Evolutionary conservation across 2,113 vertebrate genomes (phyloP).

Genomic region (Taxidea taxus): DNA sequence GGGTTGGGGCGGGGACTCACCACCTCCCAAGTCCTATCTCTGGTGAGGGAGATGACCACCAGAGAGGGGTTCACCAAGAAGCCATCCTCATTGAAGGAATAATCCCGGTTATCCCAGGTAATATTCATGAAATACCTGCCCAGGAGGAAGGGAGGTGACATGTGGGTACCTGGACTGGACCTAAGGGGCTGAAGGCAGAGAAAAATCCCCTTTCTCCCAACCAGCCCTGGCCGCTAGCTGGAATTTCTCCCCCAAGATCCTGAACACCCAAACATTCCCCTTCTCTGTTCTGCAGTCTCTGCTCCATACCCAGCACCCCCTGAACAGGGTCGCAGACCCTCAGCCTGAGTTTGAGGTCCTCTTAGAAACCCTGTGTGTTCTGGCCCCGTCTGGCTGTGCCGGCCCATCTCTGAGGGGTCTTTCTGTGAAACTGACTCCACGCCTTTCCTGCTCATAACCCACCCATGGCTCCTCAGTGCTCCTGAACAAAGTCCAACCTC

Average conservation of each 20-base stretch:
- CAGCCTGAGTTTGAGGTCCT: neutral
- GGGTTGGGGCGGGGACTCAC: constrained; percentile 82
- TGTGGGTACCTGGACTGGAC: neutral
- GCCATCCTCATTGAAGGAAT: constrained; percentile 94
- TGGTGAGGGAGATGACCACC: constrained; percentile 94
- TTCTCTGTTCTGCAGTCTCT: neutral
- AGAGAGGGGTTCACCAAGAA: constrained; percentile 95
- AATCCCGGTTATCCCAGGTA: constrained; percentile 93
- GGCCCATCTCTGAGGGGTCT: neutral
- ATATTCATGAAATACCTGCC: constrained; percentile 95
- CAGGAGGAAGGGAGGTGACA: neutral
- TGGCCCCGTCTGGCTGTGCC: neutral
- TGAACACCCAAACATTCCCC: neutral
- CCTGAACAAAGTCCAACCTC: neutral
- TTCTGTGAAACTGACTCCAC: neutral
- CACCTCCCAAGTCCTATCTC: constrained; percentile 95
- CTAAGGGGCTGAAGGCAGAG: neutral
- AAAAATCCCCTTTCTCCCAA: neutral
- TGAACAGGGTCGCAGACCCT: neutral
- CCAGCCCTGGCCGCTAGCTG: neutral
- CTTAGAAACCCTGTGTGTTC: neutral
- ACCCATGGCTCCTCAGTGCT: neutral
- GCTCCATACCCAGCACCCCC: neutral
- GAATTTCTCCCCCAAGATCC: neutral
- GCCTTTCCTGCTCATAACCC: neutral